Evolutionary conservation across 2,113 vertebrate species (phyloP).

Genomic region (Dipodomys spectabilis): DNA sequence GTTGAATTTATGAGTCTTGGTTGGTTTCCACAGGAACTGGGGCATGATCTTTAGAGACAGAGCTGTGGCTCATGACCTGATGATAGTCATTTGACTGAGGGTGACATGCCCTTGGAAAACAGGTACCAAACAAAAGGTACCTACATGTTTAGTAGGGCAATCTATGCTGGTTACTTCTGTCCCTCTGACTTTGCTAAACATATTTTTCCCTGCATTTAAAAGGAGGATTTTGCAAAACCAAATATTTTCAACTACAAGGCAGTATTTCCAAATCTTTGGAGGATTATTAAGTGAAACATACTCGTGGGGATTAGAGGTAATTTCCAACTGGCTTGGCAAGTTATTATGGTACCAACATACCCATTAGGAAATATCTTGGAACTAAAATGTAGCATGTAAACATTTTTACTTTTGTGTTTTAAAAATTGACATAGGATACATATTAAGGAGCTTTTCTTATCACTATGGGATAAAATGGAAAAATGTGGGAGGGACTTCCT

Average conservation of each 20-base stretch:
- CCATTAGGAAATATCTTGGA: conserved; percentile 49
- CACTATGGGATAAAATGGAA: background rate
- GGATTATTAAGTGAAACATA: conserved; percentile 25
- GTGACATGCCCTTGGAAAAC: background rate
- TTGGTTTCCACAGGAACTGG: conserved; percentile 21
- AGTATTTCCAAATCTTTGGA: conserved; percentile 39
- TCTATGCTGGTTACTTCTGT: background rate
- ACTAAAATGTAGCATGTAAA: background rate
- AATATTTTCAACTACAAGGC: conserved; percentile 37
- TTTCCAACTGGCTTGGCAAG: conserved; percentile 47
- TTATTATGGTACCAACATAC: background rate
- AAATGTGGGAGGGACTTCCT: background rate
- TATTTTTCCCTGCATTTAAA: conserved; percentile 14
- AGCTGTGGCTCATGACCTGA: background rate
- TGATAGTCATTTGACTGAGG: conserved; percentile 26
- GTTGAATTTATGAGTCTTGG: conserved; percentile 49
- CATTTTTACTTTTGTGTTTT: background rate
- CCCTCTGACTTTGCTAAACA: conserved; percentile 30
- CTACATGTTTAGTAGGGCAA: background rate
- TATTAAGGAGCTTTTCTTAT: background rate
- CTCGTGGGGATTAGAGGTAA: conserved; percentile 55
- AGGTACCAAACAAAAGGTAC: background rate
- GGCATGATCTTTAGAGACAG: background rate
- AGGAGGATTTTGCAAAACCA: conserved; percentile 57
- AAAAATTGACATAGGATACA: background rate